Base-by-base conservation (phyloP, 2,888 invertebrate genomes). In the Xestoiulus laeticollis region DNA sequence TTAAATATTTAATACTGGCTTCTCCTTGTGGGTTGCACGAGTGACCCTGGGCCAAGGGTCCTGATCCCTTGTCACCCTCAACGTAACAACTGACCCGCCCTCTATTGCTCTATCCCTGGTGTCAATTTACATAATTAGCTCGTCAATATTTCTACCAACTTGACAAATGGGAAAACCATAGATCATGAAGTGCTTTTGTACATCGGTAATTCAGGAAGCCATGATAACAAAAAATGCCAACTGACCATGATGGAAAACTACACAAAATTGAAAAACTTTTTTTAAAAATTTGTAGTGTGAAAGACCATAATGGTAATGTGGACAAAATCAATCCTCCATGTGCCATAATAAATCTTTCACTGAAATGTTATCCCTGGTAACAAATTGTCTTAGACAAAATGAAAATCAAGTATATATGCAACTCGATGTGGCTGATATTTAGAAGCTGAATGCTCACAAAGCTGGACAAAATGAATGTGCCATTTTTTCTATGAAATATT, bases 41-140 rank as follows among this genome's bases (percentile, higher is more conserved):
- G 48, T 48, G 48, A 48, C 48, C 48, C 48, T 10, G 19, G 59
- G n/a, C 59, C n/a, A 19, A 14, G 2, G 59, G 59, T 59, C n/a
- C 19, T 59, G 59, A 59, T 59, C 59, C n/a, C 59, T n/a, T 19
- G 59, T 59, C 59, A 19, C 59, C 59, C 59, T 10, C 38, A 48
- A 59, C 59, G 59, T 59, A n/a, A n/a, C 59, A 1, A 59, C 59
- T 59, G 59, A 59, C n/a, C 59, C 59, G 59, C 59, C 59, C 59
- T 59, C 19, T 3, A n/a, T 19, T 19, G 59, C 59, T 59, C 14
- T 48, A 48, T 10, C 12, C 48, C 14, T 16, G 48, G 48, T 48
- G 59, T 59, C 59, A 59, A 59, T 59, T 59, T 59, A 59, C 59
- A n/a, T 59, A 59, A 59, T 59, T 59, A n/a, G n/a, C n/a, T n/a